Conservation (phyloP, 2,113 vertebrate genomes). For the Phaethon lepturus region DNA sequence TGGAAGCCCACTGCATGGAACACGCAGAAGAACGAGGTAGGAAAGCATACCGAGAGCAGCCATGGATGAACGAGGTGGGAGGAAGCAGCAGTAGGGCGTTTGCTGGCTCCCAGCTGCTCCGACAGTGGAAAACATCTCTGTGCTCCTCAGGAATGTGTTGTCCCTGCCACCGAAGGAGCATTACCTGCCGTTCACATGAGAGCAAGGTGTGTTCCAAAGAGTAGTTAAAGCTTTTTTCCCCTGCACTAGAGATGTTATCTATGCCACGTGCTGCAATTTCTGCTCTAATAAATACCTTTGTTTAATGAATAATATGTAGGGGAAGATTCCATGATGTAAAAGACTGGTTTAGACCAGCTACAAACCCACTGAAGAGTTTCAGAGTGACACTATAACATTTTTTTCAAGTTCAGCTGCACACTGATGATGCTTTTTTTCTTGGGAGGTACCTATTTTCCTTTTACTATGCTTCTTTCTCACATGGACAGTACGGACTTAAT, state of each 20-base stretch:
- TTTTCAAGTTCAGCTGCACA: not conserved
- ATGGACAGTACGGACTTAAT: not conserved
- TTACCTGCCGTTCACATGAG: not conserved
- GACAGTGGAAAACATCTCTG: not conserved
- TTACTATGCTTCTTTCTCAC: not conserved
- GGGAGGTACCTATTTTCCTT: not conserved
- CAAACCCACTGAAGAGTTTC: not conserved
- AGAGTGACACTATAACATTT: not conserved
- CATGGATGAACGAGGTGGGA: not conserved
- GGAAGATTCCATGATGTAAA: not conserved
- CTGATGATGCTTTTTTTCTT: not conserved
- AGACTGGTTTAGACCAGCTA: constrained; percentile 22
- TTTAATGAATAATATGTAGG: not conserved
- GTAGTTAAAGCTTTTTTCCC: not conserved
- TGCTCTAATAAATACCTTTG: constrained; percentile 15
- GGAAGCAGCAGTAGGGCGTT: not conserved
- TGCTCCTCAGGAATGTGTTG: not conserved
- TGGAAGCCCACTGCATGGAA: not conserved
- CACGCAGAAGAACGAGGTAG: not conserved
- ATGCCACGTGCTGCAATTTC: not conserved
- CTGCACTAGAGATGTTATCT: constrained; percentile 20
- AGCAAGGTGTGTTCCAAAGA: not conserved
- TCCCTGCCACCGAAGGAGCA: not conserved
- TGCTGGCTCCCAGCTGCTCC: not conserved
- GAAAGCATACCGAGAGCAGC: not conserved